Conservation (phyloP, 2,888 invertebrate species). For the Tryphoninae sp. region DNA sequence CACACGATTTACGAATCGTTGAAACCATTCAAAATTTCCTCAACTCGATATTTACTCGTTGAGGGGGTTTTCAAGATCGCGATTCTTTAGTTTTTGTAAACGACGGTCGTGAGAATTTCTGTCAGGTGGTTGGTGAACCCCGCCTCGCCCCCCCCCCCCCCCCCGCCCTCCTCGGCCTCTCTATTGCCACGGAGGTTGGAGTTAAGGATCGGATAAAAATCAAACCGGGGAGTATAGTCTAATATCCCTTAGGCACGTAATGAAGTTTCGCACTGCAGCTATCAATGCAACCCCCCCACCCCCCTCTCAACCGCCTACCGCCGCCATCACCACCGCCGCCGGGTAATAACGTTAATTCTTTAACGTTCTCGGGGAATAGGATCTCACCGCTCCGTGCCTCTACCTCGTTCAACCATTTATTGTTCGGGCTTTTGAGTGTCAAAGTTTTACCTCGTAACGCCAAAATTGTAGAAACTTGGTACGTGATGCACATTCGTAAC, state of each 20-base stretch:
- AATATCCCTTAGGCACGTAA: constrained; percentile 14
- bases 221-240: neutral
- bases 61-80: no score
- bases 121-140: no score
- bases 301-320: no score
- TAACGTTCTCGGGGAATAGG: constrained; percentile 27
- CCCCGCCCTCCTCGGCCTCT: no score
- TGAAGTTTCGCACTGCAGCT: constrained; percentile 20
- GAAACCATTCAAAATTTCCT: no score
- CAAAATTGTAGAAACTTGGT: constrained; percentile 11
- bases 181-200: neutral
- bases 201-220: constrained; percentile 8
- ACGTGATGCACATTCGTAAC: no score
- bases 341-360: constrained; percentile 41
- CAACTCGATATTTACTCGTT: no score
- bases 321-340: neutral
- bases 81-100: no score
- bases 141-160: no score
- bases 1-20: no score
- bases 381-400: neutral
- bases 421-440: constrained; percentile 7
- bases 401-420: constrained; percentile 40
- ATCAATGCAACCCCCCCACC: constrained; percentile 21
- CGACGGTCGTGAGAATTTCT: no score
- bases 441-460: constrained; percentile 44